A percentile compares a stretch with the other conserved stretches of the same genome.
Conservation (phyloP, 1,140 invertebrate genomes). For the Melitaea cinxia region DNA sequence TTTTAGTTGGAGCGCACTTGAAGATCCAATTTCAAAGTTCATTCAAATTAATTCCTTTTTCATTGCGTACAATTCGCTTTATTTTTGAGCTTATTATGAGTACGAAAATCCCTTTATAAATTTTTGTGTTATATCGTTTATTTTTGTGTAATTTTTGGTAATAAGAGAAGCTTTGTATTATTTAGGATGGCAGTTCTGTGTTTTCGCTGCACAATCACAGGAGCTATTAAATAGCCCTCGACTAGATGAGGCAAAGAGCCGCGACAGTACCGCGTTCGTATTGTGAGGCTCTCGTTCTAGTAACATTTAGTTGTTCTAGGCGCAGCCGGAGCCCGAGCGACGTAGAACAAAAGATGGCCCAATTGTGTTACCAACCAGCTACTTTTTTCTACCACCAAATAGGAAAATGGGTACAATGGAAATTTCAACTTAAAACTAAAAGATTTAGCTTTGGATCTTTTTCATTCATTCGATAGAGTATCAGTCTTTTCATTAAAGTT, state of each 20-base stretch:
- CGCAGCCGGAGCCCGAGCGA: slow-evolving; percentile 42
- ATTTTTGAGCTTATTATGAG: slow-evolving; percentile 35
- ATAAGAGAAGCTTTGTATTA: slow-evolving; percentile 15
- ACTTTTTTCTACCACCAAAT: slow-evolving; percentile 67
- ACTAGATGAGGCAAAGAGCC: slow-evolving; percentile 58
- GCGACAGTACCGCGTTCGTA: slow-evolving; percentile 62
- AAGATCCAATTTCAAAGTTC: slow-evolving; percentile 60
- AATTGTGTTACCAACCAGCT: slow-evolving; percentile 70
- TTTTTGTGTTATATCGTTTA: slow-evolving; percentile 30
- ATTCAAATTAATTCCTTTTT: slow-evolving; percentile 43
- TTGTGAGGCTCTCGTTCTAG: slow-evolving; percentile 64
- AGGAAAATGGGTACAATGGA: slow-evolving; percentile 58
- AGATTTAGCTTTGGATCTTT: slow-evolving; percentile 38
- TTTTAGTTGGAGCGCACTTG: slow-evolving; percentile 57
- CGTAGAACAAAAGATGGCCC: slow-evolving; percentile 66
- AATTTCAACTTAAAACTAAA: slow-evolving; percentile 47
- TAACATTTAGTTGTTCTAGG: slow-evolving; percentile 71
- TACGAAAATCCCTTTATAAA: slow-evolving; percentile 27
- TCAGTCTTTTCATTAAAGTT: slow-evolving; percentile 19
- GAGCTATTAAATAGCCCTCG: slow-evolving; percentile 61
- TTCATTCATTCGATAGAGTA: slow-evolving; percentile 28
- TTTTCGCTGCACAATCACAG: slow-evolving; percentile 54
- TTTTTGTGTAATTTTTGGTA: slow-evolving; percentile 26
- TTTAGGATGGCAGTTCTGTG: slow-evolving; percentile 19
- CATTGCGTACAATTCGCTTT: slow-evolving; percentile 38